These are phyloP conservation scores for Trematomus bernacchii DNA, from an alignment of 2,797 vertebrate species.

Conservation along the genomic window DNA sequence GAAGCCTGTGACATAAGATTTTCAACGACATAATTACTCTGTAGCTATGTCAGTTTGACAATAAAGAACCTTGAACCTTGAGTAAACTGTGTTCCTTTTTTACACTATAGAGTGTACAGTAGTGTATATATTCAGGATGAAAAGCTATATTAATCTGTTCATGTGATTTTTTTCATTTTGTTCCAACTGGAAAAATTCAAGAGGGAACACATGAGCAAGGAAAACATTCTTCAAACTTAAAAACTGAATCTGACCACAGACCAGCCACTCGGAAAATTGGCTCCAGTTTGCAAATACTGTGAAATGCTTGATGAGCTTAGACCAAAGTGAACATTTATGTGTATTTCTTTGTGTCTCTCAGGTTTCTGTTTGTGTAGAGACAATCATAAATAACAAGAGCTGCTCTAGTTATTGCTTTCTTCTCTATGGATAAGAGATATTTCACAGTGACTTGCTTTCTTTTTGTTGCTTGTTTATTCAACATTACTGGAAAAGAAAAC, in stretches of 20 bases:
- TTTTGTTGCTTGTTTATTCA: slow-evolving; percentile 7
- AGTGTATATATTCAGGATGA: no score
- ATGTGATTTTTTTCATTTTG: background rate
- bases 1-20: no score
- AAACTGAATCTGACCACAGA: background rate
- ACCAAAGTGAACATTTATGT: slow-evolving; percentile 7
- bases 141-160: no score
- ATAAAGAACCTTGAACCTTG: no score
- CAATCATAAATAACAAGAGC: slow-evolving; percentile 15
- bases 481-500: background rate
- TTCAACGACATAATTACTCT: no score
- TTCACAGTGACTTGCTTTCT: background rate
- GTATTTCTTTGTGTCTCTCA: background rate
- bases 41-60: no score
- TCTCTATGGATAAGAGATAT: background rate
- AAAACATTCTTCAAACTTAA: slow-evolving; percentile 18
- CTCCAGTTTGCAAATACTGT: slow-evolving; percentile 16
- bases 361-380: background rate
- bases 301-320: slow-evolving; percentile 15
- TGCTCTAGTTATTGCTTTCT: background rate
- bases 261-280: slow-evolving; percentile 7
- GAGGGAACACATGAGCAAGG: background rate
- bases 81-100: background rate
- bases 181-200: background rate
- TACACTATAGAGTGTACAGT: no score